Percentiles rank a stretch among this genome's conserved stretches.
These are phyloP conservation scores for Exaiptasia diaphana DNA, from an alignment of 64 coral and sea anemone species.

Conservation along the genomic window DNA sequence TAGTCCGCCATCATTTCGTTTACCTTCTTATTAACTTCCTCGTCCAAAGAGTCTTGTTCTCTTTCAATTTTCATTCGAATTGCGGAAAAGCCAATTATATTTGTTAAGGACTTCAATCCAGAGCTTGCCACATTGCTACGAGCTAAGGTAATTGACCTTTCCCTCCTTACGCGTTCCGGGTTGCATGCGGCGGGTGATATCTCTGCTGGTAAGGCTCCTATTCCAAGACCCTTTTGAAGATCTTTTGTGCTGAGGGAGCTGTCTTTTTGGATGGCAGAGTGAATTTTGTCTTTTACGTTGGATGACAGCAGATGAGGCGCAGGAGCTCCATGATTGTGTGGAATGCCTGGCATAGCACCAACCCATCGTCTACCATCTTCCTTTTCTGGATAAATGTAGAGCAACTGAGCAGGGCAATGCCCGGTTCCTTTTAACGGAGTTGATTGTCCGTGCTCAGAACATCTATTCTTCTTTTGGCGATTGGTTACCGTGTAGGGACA, in stretches of 20 bases:
- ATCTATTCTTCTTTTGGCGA: constrained; percentile 5
- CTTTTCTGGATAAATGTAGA: neutral
- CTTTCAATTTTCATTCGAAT: neutral
- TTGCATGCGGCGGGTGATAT: constrained; percentile 23
- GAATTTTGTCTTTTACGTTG: constrained; percentile 2
- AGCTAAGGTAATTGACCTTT: neutral
- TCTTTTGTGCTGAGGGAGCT: constrained; percentile 20
- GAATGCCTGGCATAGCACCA: neutral
- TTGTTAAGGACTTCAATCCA: neutral
- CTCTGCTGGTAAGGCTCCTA: constrained; percentile 39
- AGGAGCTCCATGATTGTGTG: neutral
- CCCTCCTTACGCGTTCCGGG: constrained; percentile 2
- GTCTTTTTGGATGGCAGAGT: neutral
- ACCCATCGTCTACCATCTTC: neutral
- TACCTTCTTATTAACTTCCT: neutral
- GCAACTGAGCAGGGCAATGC: neutral
- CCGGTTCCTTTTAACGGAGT: neutral
- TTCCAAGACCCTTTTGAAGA: constrained; percentile 30
- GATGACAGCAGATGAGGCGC: neutral
- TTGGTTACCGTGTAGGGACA: constrained; percentile 6
- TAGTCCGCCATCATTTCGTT: constrained; percentile 27
- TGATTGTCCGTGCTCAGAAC: neutral
- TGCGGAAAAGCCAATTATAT: neutral
- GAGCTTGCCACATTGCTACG: neutral
- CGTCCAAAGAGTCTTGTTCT: neutral